Evolutionary conservation across 23 tunicate species (phyloP).

Genomic region (Clavelina lepadiformis): DNA sequence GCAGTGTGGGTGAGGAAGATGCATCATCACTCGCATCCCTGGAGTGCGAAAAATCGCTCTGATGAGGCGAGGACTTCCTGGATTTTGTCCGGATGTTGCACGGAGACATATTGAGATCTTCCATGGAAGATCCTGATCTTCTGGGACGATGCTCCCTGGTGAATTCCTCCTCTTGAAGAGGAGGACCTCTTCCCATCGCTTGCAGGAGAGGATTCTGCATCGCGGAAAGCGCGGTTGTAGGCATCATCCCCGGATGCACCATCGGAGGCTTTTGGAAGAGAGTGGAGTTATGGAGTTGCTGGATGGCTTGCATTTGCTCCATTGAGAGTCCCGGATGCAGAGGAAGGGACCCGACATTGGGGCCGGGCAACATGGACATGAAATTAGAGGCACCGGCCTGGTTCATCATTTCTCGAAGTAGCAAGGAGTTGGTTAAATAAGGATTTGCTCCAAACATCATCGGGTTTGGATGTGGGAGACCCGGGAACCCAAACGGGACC

Average conservation of each 20-base stretch:
- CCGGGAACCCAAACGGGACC: slow-evolving; percentile 16
- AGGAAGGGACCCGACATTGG: slow-evolving; percentile 2
- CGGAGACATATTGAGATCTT: too few species aligned
- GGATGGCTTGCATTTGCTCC: slow-evolving; percentile 49
- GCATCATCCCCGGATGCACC: neutral
- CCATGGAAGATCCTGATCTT: too few species aligned
- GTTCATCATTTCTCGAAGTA: slow-evolving; percentile 42
- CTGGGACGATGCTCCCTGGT: too few species aligned
- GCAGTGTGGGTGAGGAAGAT: too few species aligned
- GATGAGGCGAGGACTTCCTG: too few species aligned
- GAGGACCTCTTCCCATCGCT: neutral
- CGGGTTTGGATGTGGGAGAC: slow-evolving; percentile 41
- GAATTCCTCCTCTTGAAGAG: neutral
- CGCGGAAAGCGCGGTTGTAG: neutral
- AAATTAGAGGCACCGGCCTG: slow-evolving; percentile 7
- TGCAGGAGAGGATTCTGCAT: slow-evolving; percentile 1
- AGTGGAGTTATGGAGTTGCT: slow-evolving; percentile 19
- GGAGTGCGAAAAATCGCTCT: too few species aligned
- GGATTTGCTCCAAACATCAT: slow-evolving; percentile 51
- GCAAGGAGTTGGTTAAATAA: slow-evolving; percentile 53
- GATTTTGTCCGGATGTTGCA: too few species aligned
- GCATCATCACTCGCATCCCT: too few species aligned
- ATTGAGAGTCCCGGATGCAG: slow-evolving; percentile 9
- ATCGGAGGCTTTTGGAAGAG: neutral
- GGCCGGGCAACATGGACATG: slow-evolving; percentile 9